These are phyloP conservation scores for Nematolebias whitei DNA, from an alignment of 2,113 vertebrate genomes.

Conservation along the genomic window DNA sequence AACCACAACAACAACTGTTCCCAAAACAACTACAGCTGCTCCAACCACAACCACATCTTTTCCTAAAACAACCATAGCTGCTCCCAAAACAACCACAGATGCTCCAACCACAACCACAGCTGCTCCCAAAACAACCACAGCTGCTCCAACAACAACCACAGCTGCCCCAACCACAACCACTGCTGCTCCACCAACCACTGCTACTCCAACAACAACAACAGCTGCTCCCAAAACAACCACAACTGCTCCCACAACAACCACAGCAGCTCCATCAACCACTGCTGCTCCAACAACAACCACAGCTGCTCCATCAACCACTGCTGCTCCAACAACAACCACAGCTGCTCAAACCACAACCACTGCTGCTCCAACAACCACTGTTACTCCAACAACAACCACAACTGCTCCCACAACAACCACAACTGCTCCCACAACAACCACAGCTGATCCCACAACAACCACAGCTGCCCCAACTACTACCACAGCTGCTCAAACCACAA, in stretches of 20 bases:
- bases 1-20: not conserved
- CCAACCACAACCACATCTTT: no score
- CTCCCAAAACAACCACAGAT: not conserved
- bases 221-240: not conserved
- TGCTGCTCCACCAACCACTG: not conserved
- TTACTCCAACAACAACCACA: not conserved
- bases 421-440: not conserved
- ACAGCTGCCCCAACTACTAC: not conserved
- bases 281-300: not conserved
- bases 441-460: no score
- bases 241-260: not conserved
- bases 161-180: not conserved
- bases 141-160: not conserved
- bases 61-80: no score
- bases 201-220: not conserved
- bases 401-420: not conserved
- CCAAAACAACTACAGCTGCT: not conserved
- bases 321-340: no score
- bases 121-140: not conserved
- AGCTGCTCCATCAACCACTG: no score
- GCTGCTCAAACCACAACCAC: not conserved
- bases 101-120: not conserved
- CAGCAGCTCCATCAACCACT: not conserved
- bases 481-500: not conserved
- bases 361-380: not conserved